phyloP scores from a whole-genome alignment of 2,888 invertebrate species.

The Sclerodermus sp. region DNA sequence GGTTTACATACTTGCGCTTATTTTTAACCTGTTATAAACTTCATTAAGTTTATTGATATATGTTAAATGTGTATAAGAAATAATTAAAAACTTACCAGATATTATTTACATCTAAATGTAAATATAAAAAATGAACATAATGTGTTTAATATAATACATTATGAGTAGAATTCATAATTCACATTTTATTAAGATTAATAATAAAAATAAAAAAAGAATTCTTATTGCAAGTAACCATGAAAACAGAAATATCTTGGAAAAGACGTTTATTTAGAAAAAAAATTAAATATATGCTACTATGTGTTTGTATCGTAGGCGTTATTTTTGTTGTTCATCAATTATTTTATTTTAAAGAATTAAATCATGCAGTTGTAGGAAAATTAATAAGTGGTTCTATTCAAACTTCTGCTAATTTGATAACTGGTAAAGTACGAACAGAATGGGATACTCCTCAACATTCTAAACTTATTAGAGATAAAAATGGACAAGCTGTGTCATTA shows the following conservation, averaged over 20 bases:
- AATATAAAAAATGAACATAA: no score
- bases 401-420: slow-evolving; percentile 12
- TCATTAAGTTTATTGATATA: no score
- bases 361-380: slow-evolving; percentile 22
- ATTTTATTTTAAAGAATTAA: slow-evolving; percentile 56
- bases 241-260: slow-evolving; percentile 26
- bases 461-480: slow-evolving; percentile 30
- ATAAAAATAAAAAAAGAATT: no score
- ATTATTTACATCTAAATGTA: no score
- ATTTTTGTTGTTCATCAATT: slow-evolving; percentile 54
- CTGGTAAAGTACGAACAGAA: slow-evolving; percentile 20
- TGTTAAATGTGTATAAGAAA: no score
- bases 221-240: slow-evolving; percentile 29
- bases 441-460: slow-evolving; percentile 32
- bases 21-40: no score
- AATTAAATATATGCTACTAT: slow-evolving; percentile 55
- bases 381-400: slow-evolving; percentile 20
- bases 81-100: no score
- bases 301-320: slow-evolving; percentile 54
- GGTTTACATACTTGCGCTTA: no score
- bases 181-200: no score
- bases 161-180: no score
- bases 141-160: no score
- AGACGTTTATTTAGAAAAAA: slow-evolving; percentile 39
- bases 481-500: slow-evolving; percentile 32